These are phyloP conservation scores for Ferrisia virgata DNA, from an alignment of 2,888 invertebrate genomes.

Conservation along the genomic window DNA sequence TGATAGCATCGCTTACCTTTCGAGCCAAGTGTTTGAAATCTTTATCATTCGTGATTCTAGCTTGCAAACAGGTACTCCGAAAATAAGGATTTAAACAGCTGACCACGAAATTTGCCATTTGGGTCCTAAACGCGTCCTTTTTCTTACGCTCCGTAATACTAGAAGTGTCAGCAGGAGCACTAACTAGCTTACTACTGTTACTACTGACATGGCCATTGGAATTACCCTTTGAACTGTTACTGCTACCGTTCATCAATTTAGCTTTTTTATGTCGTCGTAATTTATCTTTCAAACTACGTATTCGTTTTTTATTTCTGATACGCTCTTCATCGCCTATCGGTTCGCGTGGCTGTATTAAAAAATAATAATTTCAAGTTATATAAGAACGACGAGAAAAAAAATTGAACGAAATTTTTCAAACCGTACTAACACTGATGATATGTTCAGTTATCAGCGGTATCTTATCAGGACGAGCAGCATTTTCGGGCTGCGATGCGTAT, in stretches of 20 bases:
- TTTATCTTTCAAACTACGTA: slow-evolving; percentile 51
- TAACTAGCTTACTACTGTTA: slow-evolving; percentile 52
- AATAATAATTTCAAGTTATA: background rate
- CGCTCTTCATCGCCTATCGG: slow-evolving; percentile 32
- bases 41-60: slow-evolving; percentile 80
- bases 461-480: background rate
- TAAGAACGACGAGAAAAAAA: background rate
- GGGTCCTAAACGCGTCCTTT: slow-evolving; percentile 78
- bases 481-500: background rate
- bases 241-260: background rate
- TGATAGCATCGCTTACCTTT: slow-evolving; percentile 63
- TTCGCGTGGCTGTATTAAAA: slow-evolving; percentile 28
- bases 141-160: slow-evolving; percentile 64
- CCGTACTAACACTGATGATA: slow-evolving; percentile 63
- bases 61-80: slow-evolving; percentile 55
- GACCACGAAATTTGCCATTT: slow-evolving; percentile 71
- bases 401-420: background rate
- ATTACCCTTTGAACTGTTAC: background rate
- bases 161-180: slow-evolving; percentile 57
- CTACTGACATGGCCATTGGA: slow-evolving; percentile 53
- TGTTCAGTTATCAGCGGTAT: slow-evolving; percentile 60
- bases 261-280: background rate
- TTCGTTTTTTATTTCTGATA: slow-evolving; percentile 5
- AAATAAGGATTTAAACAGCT: slow-evolving; percentile 80
- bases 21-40: slow-evolving; percentile 93